Evolutionary conservation across 2,797 vertebrate species (phyloP), one percentile per base, ranked within the genome.

Genomic region (Acipenser ruthenus): DNA sequence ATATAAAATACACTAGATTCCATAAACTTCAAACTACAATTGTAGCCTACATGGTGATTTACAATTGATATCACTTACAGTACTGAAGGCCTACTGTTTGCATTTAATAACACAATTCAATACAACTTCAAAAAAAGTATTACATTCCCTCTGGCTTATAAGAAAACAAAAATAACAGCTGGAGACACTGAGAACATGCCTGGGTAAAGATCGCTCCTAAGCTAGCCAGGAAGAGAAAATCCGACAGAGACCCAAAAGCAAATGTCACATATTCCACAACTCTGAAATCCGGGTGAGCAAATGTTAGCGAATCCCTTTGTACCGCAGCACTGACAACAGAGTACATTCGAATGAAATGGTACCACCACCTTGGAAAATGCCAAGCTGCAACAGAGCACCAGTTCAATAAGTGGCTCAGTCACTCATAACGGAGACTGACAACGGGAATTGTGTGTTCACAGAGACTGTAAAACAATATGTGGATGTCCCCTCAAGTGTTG

Each of bases 201-300:
- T 10, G 8, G 8, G 13, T 37, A 37, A 47, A 50, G 56, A 8
- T 60, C 51, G 3, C 6, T n/a, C 47, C 6, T 13, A 10, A 11
- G 55, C 48, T 47, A 74, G 68, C 58, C 69, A 77, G 68, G 70
- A 67, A 70, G 79, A 70, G 55, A 56, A 71, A 71, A 78, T 81
- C 72, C 77, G 74, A 49, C 65, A 52, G 64, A 71, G 75, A 10
- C 68, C 15, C 49, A 62, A 77, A 80, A 73, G 77, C 72, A 78
- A 78, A 80, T 76, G 75, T 67, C 77, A 77, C 23, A 1, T 73
- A 63, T 66, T 69, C 68, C 12, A 59, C 55, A 81, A 84, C 82
- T 84, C 83, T 79, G 80, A 72, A 4, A 70, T 74, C 79, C 85
- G 84, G 85, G 80, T 86, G 83, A 72, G 83, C 81, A 87, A 88